Conservation (phyloP, 2,888 invertebrate genomes). For the Bombyx huttoni region DNA sequence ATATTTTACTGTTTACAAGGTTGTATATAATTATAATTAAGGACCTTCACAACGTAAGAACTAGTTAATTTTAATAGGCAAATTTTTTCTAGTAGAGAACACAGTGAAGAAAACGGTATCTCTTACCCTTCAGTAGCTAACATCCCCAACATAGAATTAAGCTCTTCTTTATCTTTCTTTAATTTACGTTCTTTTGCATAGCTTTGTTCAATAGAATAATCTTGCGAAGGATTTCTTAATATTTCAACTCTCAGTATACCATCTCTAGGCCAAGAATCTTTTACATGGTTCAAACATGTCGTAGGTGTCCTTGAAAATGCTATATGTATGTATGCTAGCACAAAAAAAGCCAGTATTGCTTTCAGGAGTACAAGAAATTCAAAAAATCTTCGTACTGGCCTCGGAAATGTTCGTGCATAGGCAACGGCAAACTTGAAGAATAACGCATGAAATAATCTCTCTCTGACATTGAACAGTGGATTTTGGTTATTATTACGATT, state of each 20-base stretch:
- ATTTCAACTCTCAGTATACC: slow-evolving; percentile 96
- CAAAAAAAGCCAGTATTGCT: slow-evolving; percentile 86
- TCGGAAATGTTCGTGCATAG: slow-evolving; percentile 92
- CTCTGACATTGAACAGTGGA: slow-evolving; percentile 87
- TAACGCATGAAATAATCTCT: slow-evolving; percentile 93
- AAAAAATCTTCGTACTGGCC: slow-evolving; percentile 83
- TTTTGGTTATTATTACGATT: slow-evolving; percentile 77
- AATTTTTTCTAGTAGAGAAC: no score
- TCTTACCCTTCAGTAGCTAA: slow-evolving; percentile 77
- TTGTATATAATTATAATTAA: background rate
- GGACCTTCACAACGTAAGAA: background rate
- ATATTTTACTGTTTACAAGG: background rate
- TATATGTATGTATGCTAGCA: slow-evolving; percentile 94
- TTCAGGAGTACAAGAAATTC: slow-evolving; percentile 87
- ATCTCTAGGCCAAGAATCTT: slow-evolving; percentile 93
- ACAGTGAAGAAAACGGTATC: background rate
- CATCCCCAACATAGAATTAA: slow-evolving; percentile 74
- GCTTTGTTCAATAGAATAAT: slow-evolving; percentile 85
- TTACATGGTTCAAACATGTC: slow-evolving; percentile 91
- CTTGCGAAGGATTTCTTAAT: slow-evolving; percentile 77
- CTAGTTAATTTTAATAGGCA: background rate
- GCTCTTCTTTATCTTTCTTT: slow-evolving; percentile 76
- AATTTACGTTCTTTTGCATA: slow-evolving; percentile 86
- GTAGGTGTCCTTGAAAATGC: slow-evolving; percentile 94
- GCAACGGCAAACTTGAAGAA: slow-evolving; percentile 93